phyloP scores from a whole-genome alignment of 2,888 invertebrate species.

The Megalurothrips usitatus region DNA sequence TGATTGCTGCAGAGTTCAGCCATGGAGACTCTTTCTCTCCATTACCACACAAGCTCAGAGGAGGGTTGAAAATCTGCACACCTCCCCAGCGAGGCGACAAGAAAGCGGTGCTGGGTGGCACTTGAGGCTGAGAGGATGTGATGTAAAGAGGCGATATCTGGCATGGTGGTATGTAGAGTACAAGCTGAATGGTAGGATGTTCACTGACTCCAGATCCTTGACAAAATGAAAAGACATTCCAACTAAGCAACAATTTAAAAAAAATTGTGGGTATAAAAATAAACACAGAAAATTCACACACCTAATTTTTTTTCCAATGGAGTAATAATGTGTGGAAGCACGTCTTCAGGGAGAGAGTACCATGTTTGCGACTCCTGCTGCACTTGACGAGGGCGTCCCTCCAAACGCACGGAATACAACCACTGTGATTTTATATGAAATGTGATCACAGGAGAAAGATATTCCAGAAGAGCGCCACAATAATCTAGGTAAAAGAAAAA shows the following conservation, averaged over 20 bases:
- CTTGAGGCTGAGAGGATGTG: slow-evolving; percentile 48
- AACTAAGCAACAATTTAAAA: not conserved
- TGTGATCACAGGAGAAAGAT: slow-evolving; percentile 65
- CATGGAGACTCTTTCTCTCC: slow-evolving; percentile 43
- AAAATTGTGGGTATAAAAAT: slow-evolving; percentile 17
- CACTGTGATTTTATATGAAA: slow-evolving; percentile 85
- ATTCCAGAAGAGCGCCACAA: slow-evolving; percentile 68
- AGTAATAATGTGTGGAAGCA: slow-evolving; percentile 77
- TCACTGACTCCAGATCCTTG: slow-evolving; percentile 74
- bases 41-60: slow-evolving; percentile 45
- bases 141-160: slow-evolving; percentile 68
- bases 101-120: slow-evolving; percentile 55
- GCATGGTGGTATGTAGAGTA: slow-evolving; percentile 76
- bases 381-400: slow-evolving; percentile 65
- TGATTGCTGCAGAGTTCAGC: slow-evolving; percentile 59
- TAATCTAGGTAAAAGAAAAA: slow-evolving; percentile 56
- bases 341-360: slow-evolving; percentile 61
- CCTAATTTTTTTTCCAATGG: slow-evolving; percentile 77
- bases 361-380: slow-evolving; percentile 47
- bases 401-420: slow-evolving; percentile 74
- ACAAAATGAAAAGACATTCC: slow-evolving; percentile 31
- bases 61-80: slow-evolving; percentile 70
- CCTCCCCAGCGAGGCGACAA: slow-evolving; percentile 89
- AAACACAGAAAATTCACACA: slow-evolving; percentile 36
- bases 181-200: slow-evolving; percentile 76